Evolutionary conservation across 2,888 invertebrate genomes (phyloP).

Genomic region (Bhutanitis thaidina): DNA sequence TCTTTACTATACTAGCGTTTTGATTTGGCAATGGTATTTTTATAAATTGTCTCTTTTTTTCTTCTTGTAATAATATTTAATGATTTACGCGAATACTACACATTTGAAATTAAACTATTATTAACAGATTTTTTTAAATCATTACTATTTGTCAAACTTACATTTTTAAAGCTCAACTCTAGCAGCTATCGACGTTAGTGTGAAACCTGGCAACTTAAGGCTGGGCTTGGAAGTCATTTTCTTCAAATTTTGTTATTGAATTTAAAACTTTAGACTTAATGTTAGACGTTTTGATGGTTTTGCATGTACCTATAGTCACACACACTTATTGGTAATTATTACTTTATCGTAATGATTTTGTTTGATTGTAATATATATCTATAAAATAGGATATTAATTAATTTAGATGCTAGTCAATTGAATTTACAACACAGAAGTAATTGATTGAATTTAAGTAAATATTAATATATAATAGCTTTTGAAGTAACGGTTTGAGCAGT

Average conservation of each 20-base stretch:
- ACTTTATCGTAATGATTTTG: slow-evolving; percentile 7
- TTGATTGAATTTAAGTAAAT: slow-evolving; percentile 57
- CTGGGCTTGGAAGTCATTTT: no score
- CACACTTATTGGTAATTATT: neutral
- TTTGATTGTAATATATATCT: slow-evolving; percentile 23
- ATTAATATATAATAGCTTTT: slow-evolving; percentile 55
- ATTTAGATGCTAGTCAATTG: slow-evolving; percentile 76
- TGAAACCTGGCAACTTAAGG: no score
- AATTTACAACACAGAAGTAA: slow-evolving; percentile 59
- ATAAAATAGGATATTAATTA: slow-evolving; percentile 41
- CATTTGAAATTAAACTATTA: no score
- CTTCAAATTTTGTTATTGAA: no score
- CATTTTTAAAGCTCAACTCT: no score
- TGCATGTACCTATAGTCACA: neutral
- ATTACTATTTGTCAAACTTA: no score
- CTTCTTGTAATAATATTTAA: no score
- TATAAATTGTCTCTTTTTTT: no score
- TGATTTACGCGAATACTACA: no score
- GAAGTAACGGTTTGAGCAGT: slow-evolving; percentile 60
- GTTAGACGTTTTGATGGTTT: neutral
- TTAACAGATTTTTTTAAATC: no score
- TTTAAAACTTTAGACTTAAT: neutral
- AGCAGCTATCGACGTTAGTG: no score
- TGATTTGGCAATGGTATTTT: no score
- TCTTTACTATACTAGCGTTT: neutral